Base-by-base conservation (phyloP, 2,888 invertebrate genomes). In the Teleogryllus oceanicus region DNA sequence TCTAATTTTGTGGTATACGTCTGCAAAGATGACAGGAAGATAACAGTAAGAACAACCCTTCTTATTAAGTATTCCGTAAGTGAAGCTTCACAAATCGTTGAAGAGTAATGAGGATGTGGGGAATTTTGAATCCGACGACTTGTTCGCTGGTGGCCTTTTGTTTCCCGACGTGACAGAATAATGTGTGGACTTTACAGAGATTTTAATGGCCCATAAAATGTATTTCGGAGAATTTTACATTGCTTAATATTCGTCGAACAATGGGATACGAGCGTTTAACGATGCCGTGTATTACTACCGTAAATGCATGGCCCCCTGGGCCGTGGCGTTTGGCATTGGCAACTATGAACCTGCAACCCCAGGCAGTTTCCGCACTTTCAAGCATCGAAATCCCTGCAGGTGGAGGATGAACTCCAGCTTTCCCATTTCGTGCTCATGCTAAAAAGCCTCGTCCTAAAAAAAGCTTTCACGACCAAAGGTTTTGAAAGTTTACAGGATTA, bases 191-290 rank as follows among this genome's bases (percentile, higher is more conserved):
- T 62, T 62, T 62, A 62, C 62, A 62, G 4, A n/a, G 62, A 62
- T 62, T 62, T 62, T 62, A 62, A 62, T 62, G 62, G 62, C 3
- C 62, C 62, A 62, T 62, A 62, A 62, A 62, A 62, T 62, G 62
- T n/a, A 37, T 37, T 37, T 37, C 37, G 37, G 37, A 62, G 62
- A 62, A 62, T 62, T 62, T 62, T 62, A 62, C 62, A 62, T 62
- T 62, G 62, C 62, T 62, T 62, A 62, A 62, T 62, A 62, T 62
- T 62, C 62, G 37, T 62, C 62, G n/a, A 13, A 62, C 62, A 62
- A 62, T 62, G 62, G 62, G 16, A 62, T 62, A n/a, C n/a, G 62
- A 62, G 62, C 13, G 13, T 62, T 62, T 62, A 62, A 62, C 62
- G 62, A 62, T 62, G 62, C 62, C 13, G 13, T 18, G n/a, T 62